Conservation (phyloP, 2,888 invertebrate genomes). For the Nematopogon swammerdamellus region DNA sequence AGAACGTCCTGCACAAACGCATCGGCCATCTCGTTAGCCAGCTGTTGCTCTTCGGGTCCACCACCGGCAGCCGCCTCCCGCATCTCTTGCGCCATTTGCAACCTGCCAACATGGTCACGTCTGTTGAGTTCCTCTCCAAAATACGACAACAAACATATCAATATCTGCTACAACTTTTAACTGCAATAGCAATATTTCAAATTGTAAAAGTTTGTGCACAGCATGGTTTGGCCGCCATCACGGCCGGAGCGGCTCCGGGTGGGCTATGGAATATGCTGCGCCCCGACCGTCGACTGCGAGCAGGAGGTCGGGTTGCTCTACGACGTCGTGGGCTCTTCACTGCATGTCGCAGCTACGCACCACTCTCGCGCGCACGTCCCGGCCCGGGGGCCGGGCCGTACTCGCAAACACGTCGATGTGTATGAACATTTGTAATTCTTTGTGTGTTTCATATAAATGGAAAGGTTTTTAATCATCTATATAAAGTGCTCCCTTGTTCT, state of each 20-base stretch:
- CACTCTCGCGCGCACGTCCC: constrained; percentile 24
- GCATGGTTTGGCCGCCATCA: constrained; percentile 31
- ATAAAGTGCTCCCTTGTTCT: too few species aligned
- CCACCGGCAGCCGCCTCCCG: constrained; percentile 80
- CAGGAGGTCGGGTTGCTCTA: constrained; percentile 55
- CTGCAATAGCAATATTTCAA: constrained; percentile 2
- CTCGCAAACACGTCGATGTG: constrained; percentile 32
- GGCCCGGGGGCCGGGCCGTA: constrained; percentile 26
- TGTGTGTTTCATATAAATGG: too few species aligned
- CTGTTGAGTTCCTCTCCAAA: too few species aligned
- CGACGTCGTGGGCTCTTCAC: constrained; percentile 61
- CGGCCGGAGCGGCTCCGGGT: constrained; percentile 44
- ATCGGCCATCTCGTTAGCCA: constrained; percentile 97
- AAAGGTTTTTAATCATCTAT: too few species aligned
- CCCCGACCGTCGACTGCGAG: constrained; percentile 45
- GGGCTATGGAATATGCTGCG: constrained; percentile 74
- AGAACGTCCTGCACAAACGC: constrained; percentile 93
- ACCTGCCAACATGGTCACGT: constrained; percentile 33
- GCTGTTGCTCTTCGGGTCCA: constrained; percentile 90
- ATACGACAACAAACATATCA: neutral
- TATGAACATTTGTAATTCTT: neutral
- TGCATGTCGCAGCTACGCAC: constrained; percentile 53
- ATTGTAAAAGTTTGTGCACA: constrained; percentile 43
- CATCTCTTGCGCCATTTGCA: constrained; percentile 99
- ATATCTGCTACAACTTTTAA: too few species aligned